Base-by-base conservation (phyloP, 1,140 invertebrate genomes). In the Diorhabda elongata region DNA sequence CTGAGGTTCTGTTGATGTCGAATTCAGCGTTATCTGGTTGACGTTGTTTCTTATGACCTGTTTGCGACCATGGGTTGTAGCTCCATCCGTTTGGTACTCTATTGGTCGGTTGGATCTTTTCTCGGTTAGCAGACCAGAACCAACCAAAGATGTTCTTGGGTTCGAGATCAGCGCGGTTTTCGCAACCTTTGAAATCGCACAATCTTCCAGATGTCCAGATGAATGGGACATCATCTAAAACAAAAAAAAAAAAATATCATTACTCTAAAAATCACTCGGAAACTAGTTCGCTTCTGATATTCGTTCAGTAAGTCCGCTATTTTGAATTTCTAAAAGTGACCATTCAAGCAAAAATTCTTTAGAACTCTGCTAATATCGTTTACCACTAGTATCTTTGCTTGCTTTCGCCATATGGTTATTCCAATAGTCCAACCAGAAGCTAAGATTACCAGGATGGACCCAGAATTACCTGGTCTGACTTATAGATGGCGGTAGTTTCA, bases 1-100 rank as follows among this genome's bases (percentile, higher is more conserved):
- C 94, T 64, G 87, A 88, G 0, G 69, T 76, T 60, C 91, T 87
- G 82, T 95, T 96, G 82, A 96, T 95, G 74, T 94, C 92, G 82
- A 92, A 95, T 81, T 95, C 93, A 2, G 94, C 93, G 76, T 95
- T 96, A 80, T 96, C 94, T 1, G 94, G 94, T 80, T 96, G 94
- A 60, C 86, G 88, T 58, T 85, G 82, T 82, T 94, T 94, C 83
- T 94, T 94, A 88, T 96, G 93, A 2, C 94, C 94, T 41, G 92
- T 94, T 79, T 90, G 86, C 1, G 91, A 93, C 93, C 94, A 96
- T 42, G 92, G 91, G 78, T 92, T 93, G 87, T 91, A 93, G 61
- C 84, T 82, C 87, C 88, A 92, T 26, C 89, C 88, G 65, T 80
- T 81, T 58, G 84, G 85, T 66, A 85, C 85, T 82, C 89, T 87